phyloP scores from a whole-genome alignment of 2,113 vertebrate genomes.

The Charadrius vociferus region DNA sequence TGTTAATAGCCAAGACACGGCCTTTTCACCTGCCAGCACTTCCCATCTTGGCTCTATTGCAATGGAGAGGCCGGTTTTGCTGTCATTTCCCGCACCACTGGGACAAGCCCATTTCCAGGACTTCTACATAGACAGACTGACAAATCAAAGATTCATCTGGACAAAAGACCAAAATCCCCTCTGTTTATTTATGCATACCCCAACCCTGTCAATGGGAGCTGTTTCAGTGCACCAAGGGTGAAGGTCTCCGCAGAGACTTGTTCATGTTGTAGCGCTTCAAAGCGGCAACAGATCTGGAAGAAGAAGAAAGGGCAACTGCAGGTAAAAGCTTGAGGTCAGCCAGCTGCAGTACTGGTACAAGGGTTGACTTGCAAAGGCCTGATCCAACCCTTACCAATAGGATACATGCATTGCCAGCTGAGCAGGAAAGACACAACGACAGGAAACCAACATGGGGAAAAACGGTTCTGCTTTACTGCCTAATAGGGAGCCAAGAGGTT shows the following conservation, averaged over 20 bases:
- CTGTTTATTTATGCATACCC: neutral
- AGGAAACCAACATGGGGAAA: neutral
- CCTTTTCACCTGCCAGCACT: neutral
- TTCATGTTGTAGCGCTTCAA: neutral
- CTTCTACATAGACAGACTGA: neutral
- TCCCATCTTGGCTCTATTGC: neutral
- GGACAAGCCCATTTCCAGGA: neutral
- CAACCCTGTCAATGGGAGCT: neutral
- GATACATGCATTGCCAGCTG: neutral
- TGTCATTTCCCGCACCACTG: neutral
- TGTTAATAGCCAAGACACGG: neutral
- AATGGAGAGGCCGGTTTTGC: neutral
- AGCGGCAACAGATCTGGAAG: neutral
- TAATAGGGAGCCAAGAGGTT: slow-evolving; percentile 33
- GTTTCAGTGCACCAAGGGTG: neutral
- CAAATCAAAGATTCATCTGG: neutral
- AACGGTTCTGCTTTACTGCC: slow-evolving; percentile 1
- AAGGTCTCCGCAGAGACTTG: neutral
- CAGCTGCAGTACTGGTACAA: neutral
- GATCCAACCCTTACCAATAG: neutral
- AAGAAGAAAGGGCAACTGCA: neutral
- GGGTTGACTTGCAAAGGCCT: neutral
- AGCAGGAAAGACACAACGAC: neutral
- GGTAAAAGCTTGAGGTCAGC: neutral
- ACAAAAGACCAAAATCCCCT: neutral